Percentiles rank a stretch among this genome's conserved stretches.
Conservation (phyloP, 2,888 invertebrate genomes). For the Epirrhoe tristata region DNA sequence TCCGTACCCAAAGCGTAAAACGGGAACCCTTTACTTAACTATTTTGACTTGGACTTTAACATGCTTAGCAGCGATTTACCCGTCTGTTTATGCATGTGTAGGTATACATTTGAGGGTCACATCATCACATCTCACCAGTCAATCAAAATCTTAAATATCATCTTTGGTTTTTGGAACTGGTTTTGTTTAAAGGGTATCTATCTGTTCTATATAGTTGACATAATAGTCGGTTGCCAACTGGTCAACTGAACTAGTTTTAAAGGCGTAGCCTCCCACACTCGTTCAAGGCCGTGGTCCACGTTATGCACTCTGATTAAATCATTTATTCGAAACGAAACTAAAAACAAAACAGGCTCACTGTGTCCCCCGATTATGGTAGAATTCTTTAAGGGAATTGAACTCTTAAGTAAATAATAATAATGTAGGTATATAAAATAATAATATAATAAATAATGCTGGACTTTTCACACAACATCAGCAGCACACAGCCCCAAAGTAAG, state of each 20-base stretch:
- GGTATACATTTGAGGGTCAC: conserved; percentile 3
- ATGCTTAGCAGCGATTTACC: not conserved
- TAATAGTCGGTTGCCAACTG: conserved; percentile 42
- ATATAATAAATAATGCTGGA: too few relatives aligned
- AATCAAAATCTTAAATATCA: conserved; percentile 30
- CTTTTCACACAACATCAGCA: too few relatives aligned
- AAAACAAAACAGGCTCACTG: too few relatives aligned
- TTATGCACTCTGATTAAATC: conserved; percentile 46
- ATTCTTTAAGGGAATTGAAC: too few relatives aligned
- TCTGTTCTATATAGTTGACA: conserved; percentile 34
- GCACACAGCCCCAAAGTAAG: too few relatives aligned
- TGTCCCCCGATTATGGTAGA: too few relatives aligned
- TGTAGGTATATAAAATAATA: too few relatives aligned
- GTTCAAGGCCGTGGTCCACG: conserved; percentile 46
- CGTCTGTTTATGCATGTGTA: not conserved
- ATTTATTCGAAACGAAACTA: conserved; percentile 29
- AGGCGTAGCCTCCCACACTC: conserved; percentile 41
- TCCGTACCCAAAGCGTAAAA: too few relatives aligned
- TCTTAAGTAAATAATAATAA: too few relatives aligned
- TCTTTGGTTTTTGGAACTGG: conserved; percentile 30
- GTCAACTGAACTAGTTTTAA: conserved; percentile 51
- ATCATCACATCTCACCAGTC: conserved; percentile 28
- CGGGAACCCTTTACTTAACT: too few relatives aligned
- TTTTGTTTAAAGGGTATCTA: conserved; percentile 30
- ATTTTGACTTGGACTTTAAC: too few relatives aligned